These are phyloP conservation scores for Apodemia mormo DNA, from an alignment of 2,888 invertebrate genomes.

Conservation along the genomic window DNA sequence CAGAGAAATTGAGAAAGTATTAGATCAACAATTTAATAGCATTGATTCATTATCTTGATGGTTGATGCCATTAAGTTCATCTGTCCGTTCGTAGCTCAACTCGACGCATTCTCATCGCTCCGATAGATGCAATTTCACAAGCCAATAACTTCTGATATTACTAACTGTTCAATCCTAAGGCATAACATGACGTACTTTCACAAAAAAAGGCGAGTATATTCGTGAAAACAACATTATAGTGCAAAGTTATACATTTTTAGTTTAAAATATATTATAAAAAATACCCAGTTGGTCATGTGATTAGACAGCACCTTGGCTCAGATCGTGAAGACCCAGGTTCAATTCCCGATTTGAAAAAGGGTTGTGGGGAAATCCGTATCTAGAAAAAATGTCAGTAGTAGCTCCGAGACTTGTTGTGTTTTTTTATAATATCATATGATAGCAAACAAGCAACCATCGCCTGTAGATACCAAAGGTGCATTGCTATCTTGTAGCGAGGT, in stretches of 20 bases:
- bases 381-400: no score
- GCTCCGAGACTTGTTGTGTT: no score
- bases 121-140: constrained; percentile 9
- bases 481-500: no score
- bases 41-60: constrained; percentile 7
- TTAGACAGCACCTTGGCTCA: no score
- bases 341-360: no score
- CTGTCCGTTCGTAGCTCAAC: constrained; percentile 11
- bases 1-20: not conserved
- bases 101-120: constrained; percentile 10
- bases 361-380: no score
- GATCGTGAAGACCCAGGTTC: no score
- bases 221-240: not conserved
- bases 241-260: not conserved
- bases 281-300: no score
- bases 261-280: no score
- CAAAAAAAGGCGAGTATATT: not conserved
- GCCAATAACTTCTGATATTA: constrained; percentile 18
- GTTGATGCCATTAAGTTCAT: constrained; percentile 11
- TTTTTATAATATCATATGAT: no score
- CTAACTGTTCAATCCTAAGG: constrained; percentile 8
- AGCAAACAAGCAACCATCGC: no score
- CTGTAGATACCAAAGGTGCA: no score
- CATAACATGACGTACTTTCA: not conserved
- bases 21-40: not conserved